These are phyloP conservation scores for Mus caroli DNA, from an alignment of 2,797 vertebrate genomes.

Conservation along the genomic window DNA sequence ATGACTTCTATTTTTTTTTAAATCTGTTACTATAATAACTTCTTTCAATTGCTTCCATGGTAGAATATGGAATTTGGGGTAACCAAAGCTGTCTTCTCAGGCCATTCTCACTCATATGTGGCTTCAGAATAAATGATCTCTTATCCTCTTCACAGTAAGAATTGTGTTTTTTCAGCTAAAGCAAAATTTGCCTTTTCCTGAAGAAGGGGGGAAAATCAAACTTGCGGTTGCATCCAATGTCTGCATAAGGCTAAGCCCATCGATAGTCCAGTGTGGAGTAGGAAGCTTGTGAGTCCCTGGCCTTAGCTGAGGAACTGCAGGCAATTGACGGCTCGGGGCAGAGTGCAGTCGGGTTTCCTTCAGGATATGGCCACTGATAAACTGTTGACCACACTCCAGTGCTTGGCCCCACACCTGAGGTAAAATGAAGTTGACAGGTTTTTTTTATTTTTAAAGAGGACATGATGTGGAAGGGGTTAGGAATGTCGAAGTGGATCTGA, in stretches of 20 bases:
- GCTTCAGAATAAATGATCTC: background rate
- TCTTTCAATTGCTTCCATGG: background rate
- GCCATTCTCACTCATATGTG: no score
- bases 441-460: background rate
- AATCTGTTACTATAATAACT: background rate
- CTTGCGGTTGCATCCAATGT: background rate
- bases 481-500: no score
- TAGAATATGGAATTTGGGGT: background rate
- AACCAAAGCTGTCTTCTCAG: background rate
- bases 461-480: background rate
- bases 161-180: background rate
- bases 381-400: background rate
- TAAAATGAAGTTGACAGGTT: no score
- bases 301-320: no score
- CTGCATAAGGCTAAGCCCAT: background rate
- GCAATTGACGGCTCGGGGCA: no score
- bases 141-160: background rate
- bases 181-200: background rate
- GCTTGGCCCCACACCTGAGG: background rate
- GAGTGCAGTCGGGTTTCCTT: background rate
- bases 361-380: background rate
- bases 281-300: background rate
- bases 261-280: background rate
- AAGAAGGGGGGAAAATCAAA: background rate
- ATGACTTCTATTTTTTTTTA: no score